phyloP scores from a whole-genome alignment of 2,888 invertebrate genomes.

The Dynastes hyllus region DNA sequence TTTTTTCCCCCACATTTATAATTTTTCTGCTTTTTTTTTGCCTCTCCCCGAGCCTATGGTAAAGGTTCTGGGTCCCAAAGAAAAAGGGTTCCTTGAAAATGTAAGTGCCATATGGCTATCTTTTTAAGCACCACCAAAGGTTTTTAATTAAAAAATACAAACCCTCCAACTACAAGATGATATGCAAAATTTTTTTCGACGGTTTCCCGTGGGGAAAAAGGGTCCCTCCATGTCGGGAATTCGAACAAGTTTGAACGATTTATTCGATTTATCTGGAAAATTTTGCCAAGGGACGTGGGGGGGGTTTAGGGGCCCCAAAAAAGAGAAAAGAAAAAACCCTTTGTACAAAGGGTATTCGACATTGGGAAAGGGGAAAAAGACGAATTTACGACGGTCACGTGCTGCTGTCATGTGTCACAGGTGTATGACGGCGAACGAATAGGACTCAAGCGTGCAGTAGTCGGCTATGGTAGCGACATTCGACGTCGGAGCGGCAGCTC shows the following conservation, averaged over 20 bases:
- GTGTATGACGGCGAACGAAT: constrained; percentile 50
- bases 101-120: too few species aligned
- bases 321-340: not conserved
- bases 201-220: too few species aligned
- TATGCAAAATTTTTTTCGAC: constrained; percentile 2
- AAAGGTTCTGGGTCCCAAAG: too few species aligned
- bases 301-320: constrained; percentile 18
- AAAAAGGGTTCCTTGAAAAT: too few species aligned
- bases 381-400: constrained; percentile 50
- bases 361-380: too few species aligned
- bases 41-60: too few species aligned
- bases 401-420: constrained; percentile 51
- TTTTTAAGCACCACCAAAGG: too few species aligned
- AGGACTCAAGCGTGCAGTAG: constrained; percentile 44
- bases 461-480: constrained; percentile 27
- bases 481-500: constrained; percentile 12
- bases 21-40: too few species aligned
- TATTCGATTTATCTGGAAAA: constrained; percentile 47
- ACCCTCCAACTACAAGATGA: too few species aligned
- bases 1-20: too few species aligned
- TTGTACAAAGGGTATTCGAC: too few species aligned
- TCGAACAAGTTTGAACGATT: constrained; percentile 32
- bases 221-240: constrained; percentile 36
- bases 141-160: too few species aligned
- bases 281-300: constrained; percentile 27